These are phyloP conservation scores for Gila orcuttii DNA, from an alignment of 2,113 vertebrate genomes.

Conservation along the genomic window DNA sequence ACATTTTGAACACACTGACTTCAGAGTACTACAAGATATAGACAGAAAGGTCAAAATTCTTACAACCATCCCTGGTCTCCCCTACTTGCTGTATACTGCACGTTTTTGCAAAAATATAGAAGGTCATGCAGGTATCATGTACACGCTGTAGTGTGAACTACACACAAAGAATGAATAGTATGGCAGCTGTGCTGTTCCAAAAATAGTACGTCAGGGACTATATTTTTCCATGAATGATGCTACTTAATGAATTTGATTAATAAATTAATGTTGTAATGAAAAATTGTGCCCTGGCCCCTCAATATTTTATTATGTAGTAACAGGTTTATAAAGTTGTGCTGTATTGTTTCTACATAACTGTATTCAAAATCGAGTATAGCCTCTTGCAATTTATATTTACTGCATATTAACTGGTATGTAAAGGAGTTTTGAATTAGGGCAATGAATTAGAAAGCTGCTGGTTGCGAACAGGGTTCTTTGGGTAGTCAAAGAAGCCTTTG, in stretches of 20 bases:
- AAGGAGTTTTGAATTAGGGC: conserved; percentile 82
- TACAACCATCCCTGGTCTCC: no score
- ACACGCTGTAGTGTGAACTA: background rate
- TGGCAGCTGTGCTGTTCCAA: background rate
- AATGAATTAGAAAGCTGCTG: conserved; percentile 79
- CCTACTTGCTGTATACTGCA: background rate
- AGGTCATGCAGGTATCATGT: background rate
- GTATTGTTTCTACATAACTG: background rate
- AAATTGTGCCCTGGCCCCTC: background rate
- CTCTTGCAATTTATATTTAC: background rate
- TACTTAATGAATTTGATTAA: background rate
- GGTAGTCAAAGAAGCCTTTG: conserved; percentile 77
- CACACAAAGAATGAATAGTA: background rate
- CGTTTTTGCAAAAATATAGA: background rate
- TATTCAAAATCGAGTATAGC: background rate
- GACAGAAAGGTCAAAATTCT: no score
- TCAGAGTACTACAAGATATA: no score
- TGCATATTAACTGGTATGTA: conserved; percentile 56
- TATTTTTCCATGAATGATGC: background rate
- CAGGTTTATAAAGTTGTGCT: background rate
- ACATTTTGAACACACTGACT: no score
- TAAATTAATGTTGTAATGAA: background rate
- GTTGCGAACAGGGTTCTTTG: conserved; percentile 69
- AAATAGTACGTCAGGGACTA: background rate
- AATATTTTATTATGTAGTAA: background rate